Conservation (phyloP, 35 echinoderm and acorn worm genomes). For the Ptychodera flava region DNA sequence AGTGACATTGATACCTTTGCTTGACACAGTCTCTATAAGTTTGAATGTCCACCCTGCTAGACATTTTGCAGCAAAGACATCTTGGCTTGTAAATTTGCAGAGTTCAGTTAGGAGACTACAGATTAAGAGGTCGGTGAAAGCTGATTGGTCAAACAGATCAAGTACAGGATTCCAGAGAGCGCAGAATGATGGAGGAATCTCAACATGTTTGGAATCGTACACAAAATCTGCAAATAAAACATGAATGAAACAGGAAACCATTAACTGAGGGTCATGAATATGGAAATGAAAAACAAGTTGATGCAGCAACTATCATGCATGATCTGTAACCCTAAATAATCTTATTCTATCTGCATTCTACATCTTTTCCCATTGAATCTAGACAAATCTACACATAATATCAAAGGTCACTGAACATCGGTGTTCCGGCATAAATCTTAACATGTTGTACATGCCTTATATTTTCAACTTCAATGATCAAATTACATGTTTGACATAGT, state of each 20-base stretch:
- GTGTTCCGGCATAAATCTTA: too few species aligned
- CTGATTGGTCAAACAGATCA: background rate
- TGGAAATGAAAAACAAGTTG: too few species aligned
- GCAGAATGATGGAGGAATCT: background rate
- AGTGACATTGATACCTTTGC: background rate
- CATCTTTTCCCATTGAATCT: too few species aligned
- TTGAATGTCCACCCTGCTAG: background rate
- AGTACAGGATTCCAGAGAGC: background rate
- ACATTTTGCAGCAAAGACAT: background rate
- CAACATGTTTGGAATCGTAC: background rate
- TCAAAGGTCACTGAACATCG: too few species aligned
- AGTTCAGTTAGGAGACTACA: background rate
- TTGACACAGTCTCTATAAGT: background rate
- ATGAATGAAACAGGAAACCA: background rate
- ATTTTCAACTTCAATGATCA: too few species aligned
- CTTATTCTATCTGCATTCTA: too few species aligned
- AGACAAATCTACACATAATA: too few species aligned
- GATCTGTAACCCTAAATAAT: too few species aligned
- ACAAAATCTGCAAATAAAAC: background rate
- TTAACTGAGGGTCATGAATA: background rate
- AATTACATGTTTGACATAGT: too few species aligned
- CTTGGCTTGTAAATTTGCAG: background rate
- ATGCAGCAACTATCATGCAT: too few species aligned
- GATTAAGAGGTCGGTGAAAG: background rate
- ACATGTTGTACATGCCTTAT: too few species aligned